Base-by-base conservation (phyloP, 1,140 invertebrate species). In the Nasonia giraulti region DNA sequence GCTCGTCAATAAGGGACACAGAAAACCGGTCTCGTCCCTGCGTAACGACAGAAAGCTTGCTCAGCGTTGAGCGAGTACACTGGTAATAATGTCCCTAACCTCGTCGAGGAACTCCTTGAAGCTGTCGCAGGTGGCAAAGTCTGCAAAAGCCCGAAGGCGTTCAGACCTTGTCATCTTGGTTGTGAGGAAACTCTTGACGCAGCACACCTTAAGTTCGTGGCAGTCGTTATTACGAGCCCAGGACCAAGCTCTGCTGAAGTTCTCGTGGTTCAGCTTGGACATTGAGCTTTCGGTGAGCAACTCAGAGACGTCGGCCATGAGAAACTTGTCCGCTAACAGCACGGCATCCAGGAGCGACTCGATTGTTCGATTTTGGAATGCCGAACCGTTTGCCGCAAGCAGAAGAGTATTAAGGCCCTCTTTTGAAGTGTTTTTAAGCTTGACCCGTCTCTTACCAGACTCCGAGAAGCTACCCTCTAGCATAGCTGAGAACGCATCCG, bases 391-490 rank as follows among this genome's bases (percentile, higher is more conserved):
- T 1, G 93, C 92, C 37, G 92, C 93, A 8, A 93, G 89, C 50
- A 95, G 86, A 0, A 95, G 88, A 2, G 93, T 94, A 2, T 94
- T 91, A 1, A 96, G 89, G 1, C 94, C 93, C 14, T 93, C 92
- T 84, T 93, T 94, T 0, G 94, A 92, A 0, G 95, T 94, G 81
- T 95, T 94, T 87, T 92, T 93, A 2, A 96, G 84, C 17, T 91
- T 90, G 0, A 96, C 93, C 81, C 91, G 91, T 68, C 92, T 93
- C 88, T 96, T 94, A 12, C 91, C 91, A 0, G 95, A 95, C 89
- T 96, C 96, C 47, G 93, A 94, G 88, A 96, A 96, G 33, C 93
- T 91, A 2, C 95, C 95, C 85, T 94, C 93, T 1, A 96, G 91
- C 94, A 96, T 95, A 0, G 94, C 94, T 20, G 93, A 94, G 86